Percentiles rank a stretch among this genome's conserved stretches.
Conservation (phyloP, 2,797 vertebrate species). For the Malacoraja senta region DNA sequence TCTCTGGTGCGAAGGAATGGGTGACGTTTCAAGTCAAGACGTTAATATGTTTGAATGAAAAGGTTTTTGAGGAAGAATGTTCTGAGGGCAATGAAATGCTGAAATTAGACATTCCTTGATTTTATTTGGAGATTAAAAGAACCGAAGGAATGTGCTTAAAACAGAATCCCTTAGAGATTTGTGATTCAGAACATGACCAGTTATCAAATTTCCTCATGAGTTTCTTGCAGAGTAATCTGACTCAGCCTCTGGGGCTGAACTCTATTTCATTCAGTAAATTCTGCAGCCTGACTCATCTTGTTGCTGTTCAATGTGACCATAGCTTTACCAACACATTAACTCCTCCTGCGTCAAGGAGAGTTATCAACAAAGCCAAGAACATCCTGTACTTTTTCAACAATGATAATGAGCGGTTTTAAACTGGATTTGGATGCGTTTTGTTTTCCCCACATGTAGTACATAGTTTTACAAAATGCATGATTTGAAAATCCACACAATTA, state of each 20-base stretch:
- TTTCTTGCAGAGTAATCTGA: conserved; percentile 5
- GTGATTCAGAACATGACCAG: not conserved
- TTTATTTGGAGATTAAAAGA: not conserved
- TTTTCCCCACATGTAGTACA: not conserved
- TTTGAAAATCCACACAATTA: not conserved
- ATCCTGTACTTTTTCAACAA: conserved; percentile 23
- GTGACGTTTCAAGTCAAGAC: too few relatives aligned
- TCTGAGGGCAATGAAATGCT: not conserved
- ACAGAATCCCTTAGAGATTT: not conserved
- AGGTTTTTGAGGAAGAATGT: not conserved
- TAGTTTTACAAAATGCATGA: too few relatives aligned
- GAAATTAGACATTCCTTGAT: not conserved
- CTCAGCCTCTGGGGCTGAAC: not conserved
- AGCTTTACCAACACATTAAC: not conserved
- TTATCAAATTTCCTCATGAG: not conserved
- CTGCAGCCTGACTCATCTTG: too few relatives aligned
- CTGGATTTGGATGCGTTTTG: not conserved
- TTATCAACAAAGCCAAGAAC: conserved; percentile 22
- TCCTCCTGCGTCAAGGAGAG: not conserved
- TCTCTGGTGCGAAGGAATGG: too few relatives aligned
- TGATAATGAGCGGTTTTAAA: not conserved
- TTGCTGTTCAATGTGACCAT: not conserved
- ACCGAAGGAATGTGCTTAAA: not conserved
- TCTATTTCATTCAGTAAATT: not conserved
- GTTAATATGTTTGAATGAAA: not conserved